Evolutionary conservation across 2,888 invertebrate species (phyloP).

Genomic region (Drosophila infuscata): DNA sequence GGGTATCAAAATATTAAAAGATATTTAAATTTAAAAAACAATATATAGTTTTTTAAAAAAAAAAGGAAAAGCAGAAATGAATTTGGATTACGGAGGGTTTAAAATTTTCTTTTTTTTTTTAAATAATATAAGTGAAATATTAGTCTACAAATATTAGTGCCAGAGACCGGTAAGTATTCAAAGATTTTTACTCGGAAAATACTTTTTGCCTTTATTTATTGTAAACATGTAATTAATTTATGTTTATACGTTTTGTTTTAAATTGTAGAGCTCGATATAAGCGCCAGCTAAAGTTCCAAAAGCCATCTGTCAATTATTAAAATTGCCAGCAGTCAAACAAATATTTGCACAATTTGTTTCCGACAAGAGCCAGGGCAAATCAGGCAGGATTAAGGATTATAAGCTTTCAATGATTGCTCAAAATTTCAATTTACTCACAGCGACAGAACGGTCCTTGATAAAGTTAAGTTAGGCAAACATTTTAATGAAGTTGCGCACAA

Average conservation of each 20-base stretch:
- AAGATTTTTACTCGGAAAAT: neutral
- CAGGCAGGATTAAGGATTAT: conserved; percentile 1
- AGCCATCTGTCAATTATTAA: neutral
- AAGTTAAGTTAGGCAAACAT: conserved; percentile 45
- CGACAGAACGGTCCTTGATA: conserved; percentile 23
- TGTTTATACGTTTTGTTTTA: neutral
- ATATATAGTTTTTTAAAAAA: neutral
- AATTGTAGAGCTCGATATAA: neutral
- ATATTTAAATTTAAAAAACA: too few relatives aligned
- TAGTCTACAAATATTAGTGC: neutral
- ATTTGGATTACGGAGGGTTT: neutral
- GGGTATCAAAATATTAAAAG: too few relatives aligned
- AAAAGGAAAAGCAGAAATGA: neutral
- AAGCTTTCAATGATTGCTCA: conserved; percentile 1
- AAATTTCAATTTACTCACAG: conserved; percentile 5
- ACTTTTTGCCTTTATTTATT: neutral
- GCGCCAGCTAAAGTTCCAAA: neutral
- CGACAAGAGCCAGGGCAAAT: neutral
- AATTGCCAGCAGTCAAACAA: neutral
- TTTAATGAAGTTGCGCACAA: conserved; percentile 46
- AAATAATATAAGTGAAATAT: neutral
- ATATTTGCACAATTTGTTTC: neutral
- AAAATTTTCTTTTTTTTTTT: neutral
- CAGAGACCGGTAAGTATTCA: neutral
- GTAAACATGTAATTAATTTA: neutral